A percentile compares a stretch with the other conserved stretches of the same genome.
phyloP scores from a whole-genome alignment of 2,113 vertebrate species.

The Clinocottus analis region DNA sequence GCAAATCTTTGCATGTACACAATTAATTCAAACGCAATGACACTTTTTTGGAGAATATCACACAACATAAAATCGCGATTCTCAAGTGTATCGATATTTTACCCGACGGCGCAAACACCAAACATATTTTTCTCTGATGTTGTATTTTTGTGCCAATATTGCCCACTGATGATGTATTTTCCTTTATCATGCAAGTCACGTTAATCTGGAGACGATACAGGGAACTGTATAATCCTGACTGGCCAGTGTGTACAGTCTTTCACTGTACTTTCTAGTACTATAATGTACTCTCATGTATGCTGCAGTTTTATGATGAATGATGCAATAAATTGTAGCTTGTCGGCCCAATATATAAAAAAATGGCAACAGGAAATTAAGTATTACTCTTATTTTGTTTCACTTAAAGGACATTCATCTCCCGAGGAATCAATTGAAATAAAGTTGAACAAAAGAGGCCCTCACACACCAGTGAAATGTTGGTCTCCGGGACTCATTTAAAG shows the following conservation, averaged over 20 bases:
- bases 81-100: background rate
- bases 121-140: background rate
- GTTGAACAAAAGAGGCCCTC: constrained; percentile 35
- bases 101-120: background rate
- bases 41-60: too few species aligned
- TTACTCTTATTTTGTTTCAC: constrained; percentile 35
- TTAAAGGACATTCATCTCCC: constrained; percentile 44
- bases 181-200: background rate
- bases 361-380: constrained; percentile 34
- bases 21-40: background rate
- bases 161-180: constrained; percentile 1
- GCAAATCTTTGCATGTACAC: background rate
- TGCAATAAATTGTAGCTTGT: constrained; percentile 19
- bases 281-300: constrained; percentile 8
- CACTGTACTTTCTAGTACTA: background rate
- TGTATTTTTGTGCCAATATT: constrained; percentile 2
- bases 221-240: background rate
- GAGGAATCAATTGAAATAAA: constrained; percentile 57
- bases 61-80: background rate
- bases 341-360: constrained; percentile 35
- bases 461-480: constrained; percentile 36
- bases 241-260: background rate
- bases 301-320: constrained; percentile 41
- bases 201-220: background rate
- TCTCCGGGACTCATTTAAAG: constrained; percentile 22